Evolutionary conservation across 30 jellyfish, hydroid and myxozoan genomes (phyloP), one percentile per base, ranked within the genome.

Genomic region (Chrysaora quinquecirrha): DNA sequence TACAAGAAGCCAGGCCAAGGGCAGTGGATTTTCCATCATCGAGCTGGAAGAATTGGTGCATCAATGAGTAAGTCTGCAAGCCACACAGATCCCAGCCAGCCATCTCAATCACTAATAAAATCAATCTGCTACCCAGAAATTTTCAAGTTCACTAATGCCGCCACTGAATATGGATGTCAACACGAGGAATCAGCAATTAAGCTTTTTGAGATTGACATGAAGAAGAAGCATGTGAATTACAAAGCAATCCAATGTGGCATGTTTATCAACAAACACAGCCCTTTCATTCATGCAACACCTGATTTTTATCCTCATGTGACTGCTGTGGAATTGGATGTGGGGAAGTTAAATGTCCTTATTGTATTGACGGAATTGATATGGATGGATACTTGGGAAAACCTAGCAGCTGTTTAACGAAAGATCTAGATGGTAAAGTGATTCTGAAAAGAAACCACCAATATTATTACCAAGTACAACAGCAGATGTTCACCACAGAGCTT

Each of bases 21-120:
- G 80, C 78, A 56, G 61, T 23, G 65, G 88, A 33, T 76, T 76
- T 76, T 21, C 67, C 76, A 54, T n/a, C 88, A 54, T 33, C 34
- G 80, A 60, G 80, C 88, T 30, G 88, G 80, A 52, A 56, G 78
- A 27, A 76, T 76, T 76, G 88, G 78, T 33, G 78, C 88, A 52
- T 76, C 80, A n/a, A 60, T 60, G 68, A 56, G 88, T 34, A 30
- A 76, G 73, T 38, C 76, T 30, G 78, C 88, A 76, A 76, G 88
- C 62, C 63, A 52, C 78, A 52, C 88, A 56, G 69, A 76, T n/a
- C 88, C 79, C 38, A 60, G 38, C 67, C 88, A 76, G 88, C n/a
- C n/a, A n/a, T n/a, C n/a, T n/a, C n/a, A n/a, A n/a, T n/a, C n/a
- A n/a, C n/a, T n/a, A n/a, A n/a, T n/a, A n/a, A n/a, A n/a, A n/a